Evolutionary conservation across 2,113 vertebrate species (phyloP), one percentile per base, ranked within the genome.

Genomic region (Deroptyus accipitrinus): DNA sequence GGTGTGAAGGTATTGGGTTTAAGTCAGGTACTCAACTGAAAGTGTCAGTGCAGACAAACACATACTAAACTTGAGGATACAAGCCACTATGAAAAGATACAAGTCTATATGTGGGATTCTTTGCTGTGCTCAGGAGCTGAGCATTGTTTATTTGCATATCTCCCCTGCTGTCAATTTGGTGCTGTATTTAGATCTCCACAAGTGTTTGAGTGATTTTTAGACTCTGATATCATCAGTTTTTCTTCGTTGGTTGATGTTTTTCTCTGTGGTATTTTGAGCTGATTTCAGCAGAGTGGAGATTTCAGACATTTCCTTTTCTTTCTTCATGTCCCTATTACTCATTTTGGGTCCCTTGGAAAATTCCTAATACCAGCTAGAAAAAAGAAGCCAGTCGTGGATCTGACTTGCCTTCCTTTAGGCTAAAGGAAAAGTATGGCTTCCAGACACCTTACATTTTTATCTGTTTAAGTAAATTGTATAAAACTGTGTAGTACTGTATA

Each of bases 181-280:
- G 51, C 82, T 87, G 41, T 46, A 37, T 94, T 95, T 93, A 4
- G 48, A 57, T 90, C 49, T 76, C n/a, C 54, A 25, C 90, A 95
- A 92, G 52, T 37, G 44, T 85, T 89, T 8, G 35, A 83, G 67
- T 88, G 88, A 75, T 84, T 94, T 94, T 89, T 75, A 88, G 82
- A 54, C 8, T 82, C 33, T 68, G 20, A 3, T 52, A 70, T 90
- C 35, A 80, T 96, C 79, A 86, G 49, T 83, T 41, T 86, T 85
- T 76, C 70, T 83, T 90, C 94, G 69, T 89, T 95, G 67, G 51
- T 33, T 80, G 78, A 42, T 87, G 67, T 30, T 31, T 85, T 72
- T 93, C 33, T 73, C 35, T 82, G 55, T 78, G 59, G 15, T 92
- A 55, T 94, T 95, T 96, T 86, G 86, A 78, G 76, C 76, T 83